phyloP scores from a whole-genome alignment of 30 jellyfish, hydroid and myxozoan genomes.

The Turritopsis rubra region DNA sequence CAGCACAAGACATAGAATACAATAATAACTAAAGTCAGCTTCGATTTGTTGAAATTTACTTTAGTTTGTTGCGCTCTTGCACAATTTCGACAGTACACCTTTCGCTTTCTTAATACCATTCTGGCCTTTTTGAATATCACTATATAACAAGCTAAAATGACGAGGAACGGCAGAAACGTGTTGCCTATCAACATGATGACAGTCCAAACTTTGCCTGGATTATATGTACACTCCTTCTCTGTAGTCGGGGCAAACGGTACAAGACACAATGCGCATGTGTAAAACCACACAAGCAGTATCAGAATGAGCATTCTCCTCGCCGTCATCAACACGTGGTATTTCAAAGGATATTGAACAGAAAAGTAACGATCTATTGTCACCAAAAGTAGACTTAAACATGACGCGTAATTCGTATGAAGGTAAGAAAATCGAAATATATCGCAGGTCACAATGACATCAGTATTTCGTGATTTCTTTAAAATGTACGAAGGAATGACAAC shows the following conservation, averaged over 20 bases:
- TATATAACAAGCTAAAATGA: conserved; percentile 31
- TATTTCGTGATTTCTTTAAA: conserved; percentile 20
- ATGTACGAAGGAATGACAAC: conserved; percentile 59
- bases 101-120: not conserved
- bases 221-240: conserved; percentile 34
- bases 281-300: conserved; percentile 34
- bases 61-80: not conserved
- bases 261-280: conserved; percentile 33
- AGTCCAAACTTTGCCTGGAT: conserved; percentile 53
- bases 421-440: conserved; percentile 61
- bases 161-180: conserved; percentile 54
- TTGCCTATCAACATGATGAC: conserved; percentile 46
- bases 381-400: conserved; percentile 48
- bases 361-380: conserved; percentile 49
- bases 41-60: conserved; percentile 23
- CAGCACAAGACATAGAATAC: conserved; percentile 53
- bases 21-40: conserved; percentile 5
- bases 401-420: conserved; percentile 50
- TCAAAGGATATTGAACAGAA: conserved; percentile 43
- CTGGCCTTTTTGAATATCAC: conserved; percentile 44
- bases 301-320: conserved; percentile 28
- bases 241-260: conserved; percentile 38
- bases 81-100: not conserved
- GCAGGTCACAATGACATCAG: conserved; percentile 19
- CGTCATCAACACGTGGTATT: conserved; percentile 40